Base-by-base conservation (phyloP, 1,140 invertebrate genomes). In the Ceratina japonica region DNA sequence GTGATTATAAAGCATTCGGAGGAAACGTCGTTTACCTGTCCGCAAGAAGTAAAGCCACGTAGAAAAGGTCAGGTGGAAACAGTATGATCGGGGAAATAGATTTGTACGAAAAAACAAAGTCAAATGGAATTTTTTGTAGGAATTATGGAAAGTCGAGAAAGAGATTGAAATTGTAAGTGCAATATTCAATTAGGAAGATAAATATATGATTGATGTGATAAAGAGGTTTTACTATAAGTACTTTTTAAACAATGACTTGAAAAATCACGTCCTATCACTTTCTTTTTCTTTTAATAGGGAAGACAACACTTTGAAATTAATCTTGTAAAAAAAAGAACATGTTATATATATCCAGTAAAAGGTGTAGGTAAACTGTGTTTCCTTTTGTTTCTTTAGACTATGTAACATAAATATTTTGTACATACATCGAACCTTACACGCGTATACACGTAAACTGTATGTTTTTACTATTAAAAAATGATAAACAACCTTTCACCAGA, bases 21-120 rank as follows among this genome's bases (percentile, higher is more conserved):
- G 87, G 95, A 96, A 88, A 96, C 95, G 1, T 96, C 95, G 1
- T 96, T 96, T 86, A 96, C 95, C 58, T 95, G 94, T 3, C 89
- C 92, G 16, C 92, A 93, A 22, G 89, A 85, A 10, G 86, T 88
- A 62, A 90, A 93, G 75, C 86, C 91, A 24, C 93, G 93, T 83
- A 93, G 93, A 65, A 95, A 94, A 85, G 94, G 95, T 37, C 91
- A 93, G 79, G 94, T 96, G 56, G 95, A 96, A 89, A 96, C 95
- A 80, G 95, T 96, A 88, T 96, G 93, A 92, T 88, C 59, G 15
- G 15, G 5, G 70, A 13, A 31, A 37, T 20, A 22, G 56, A 49
- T 49, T 72, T 68, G 31, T 58, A 52, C 49, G 49, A 1, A 66
- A 22, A 56, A 56, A 51, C 18, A 59, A 37, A 61, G 12, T 61